These are phyloP conservation scores for Phyllopteryx taeniolatus DNA, from an alignment of 2,113 vertebrate species.

Conservation along the genomic window DNA sequence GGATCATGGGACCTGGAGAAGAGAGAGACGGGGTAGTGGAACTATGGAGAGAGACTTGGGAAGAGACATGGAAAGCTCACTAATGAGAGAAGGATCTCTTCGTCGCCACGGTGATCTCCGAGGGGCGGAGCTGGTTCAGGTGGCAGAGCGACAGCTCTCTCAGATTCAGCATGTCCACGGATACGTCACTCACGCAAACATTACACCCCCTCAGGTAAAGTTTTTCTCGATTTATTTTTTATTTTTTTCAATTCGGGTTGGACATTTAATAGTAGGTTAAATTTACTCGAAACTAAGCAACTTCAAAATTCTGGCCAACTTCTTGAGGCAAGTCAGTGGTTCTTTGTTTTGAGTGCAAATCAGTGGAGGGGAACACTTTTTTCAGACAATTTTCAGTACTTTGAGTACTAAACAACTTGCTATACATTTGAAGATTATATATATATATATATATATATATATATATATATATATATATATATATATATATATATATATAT, in stretches of 20 bases:
- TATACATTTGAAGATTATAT: neutral
- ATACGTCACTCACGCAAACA: constrained; percentile 91
- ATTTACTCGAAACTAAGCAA: too few species aligned
- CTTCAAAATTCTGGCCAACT: neutral
- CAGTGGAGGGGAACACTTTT: neutral
- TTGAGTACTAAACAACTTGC: neutral
- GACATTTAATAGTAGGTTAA: too few species aligned
- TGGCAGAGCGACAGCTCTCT: constrained; percentile 90
- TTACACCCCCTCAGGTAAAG: constrained; percentile 62
- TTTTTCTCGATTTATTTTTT: neutral
- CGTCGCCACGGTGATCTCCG: constrained; percentile 68
- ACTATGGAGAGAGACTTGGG: constrained; percentile 39
- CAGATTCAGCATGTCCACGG: constrained; percentile 93
- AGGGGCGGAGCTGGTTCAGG: constrained; percentile 88
- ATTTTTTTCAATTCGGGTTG: too few species aligned
- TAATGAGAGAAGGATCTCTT: constrained; percentile 52
- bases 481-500: too few species aligned
- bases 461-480: too few species aligned
- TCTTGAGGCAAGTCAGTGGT: neutral
- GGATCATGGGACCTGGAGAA: constrained; percentile 18
- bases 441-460: too few species aligned
- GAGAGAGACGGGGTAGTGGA: constrained; percentile 29
- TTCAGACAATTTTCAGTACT: neutral
- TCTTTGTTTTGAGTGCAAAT: neutral
- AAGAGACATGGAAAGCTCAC: constrained; percentile 40